phyloP scores from a whole-genome alignment of 2,888 invertebrate genomes.

The Drosophila tanythrix region DNA sequence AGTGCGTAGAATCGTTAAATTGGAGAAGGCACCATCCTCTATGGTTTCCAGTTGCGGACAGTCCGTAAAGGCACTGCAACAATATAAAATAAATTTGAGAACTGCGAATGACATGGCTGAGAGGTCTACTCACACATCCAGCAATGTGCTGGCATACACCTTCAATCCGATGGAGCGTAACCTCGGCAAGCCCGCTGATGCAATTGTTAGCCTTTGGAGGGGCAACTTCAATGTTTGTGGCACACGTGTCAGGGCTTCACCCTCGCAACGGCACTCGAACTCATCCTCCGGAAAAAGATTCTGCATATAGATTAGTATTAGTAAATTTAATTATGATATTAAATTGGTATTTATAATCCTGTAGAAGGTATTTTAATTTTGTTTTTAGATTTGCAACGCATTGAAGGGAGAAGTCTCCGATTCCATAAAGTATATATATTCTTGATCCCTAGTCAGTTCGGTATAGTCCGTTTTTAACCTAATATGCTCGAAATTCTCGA shows the following conservation, averaged over 20 bases:
- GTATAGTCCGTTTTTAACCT: neutral
- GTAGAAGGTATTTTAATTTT: neutral
- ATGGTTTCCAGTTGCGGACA: slow-evolving; percentile 82
- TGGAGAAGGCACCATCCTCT: slow-evolving; percentile 83
- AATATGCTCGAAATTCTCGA: neutral
- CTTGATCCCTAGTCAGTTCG: neutral
- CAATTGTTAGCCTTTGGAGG: slow-evolving; percentile 83
- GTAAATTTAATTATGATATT: neutral
- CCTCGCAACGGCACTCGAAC: slow-evolving; percentile 84
- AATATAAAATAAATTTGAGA: neutral
- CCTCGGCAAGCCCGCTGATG: slow-evolving; percentile 82
- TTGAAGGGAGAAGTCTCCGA: neutral
- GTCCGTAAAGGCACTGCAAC: slow-evolving; percentile 76
- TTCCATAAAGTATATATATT: neutral
- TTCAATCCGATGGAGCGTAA: slow-evolving; percentile 82
- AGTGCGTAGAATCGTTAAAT: slow-evolving; percentile 75
- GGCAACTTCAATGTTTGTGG: slow-evolving; percentile 83
- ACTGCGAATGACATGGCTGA: neutral
- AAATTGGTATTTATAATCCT: neutral
- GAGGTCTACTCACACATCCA: slow-evolving; percentile 81
- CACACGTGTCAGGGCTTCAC: slow-evolving; percentile 81
- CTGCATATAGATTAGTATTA: neutral
- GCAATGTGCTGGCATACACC: slow-evolving; percentile 79
- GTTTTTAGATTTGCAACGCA: neutral
- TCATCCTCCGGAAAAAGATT: slow-evolving; percentile 73